Evolutionary conservation across 2,113 vertebrate genomes (phyloP).

Genomic region (Promerops cafer): DNA sequence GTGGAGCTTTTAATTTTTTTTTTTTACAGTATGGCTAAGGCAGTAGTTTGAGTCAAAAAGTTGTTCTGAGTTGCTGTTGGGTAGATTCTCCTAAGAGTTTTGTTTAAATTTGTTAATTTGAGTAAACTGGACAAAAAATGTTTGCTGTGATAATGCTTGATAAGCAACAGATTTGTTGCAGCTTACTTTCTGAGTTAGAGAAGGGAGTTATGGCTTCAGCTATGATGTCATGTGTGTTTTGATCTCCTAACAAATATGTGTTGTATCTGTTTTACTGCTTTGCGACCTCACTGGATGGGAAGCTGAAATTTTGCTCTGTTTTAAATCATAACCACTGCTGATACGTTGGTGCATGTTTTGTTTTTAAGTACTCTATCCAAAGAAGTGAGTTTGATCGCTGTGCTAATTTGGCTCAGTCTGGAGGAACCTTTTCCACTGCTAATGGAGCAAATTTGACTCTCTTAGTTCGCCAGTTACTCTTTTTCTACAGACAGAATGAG

Average conservation of each 20-base stretch:
- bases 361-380: constrained; percentile 83
- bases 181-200: not conserved
- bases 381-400: constrained; percentile 86
- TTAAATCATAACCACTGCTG: not conserved
- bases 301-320: not conserved
- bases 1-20: not conserved
- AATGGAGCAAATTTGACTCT: constrained; percentile 80
- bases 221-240: not conserved
- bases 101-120: not conserved
- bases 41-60: not conserved
- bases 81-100: not conserved
- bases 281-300: not conserved
- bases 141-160: not conserved
- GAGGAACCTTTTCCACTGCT: constrained; percentile 65
- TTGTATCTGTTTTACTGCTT: not conserved
- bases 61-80: not conserved
- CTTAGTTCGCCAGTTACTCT: constrained; percentile 88
- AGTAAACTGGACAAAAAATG: not conserved
- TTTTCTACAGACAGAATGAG: constrained; percentile 92
- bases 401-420: constrained; percentile 75
- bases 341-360: not conserved
- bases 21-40: not conserved
- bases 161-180: not conserved
- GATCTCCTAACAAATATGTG: not conserved
- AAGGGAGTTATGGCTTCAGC: not conserved